Evolutionary conservation across 2,113 vertebrate species (phyloP), one percentile per base, ranked within the genome.

Genomic region (Baryphthengus martii): DNA sequence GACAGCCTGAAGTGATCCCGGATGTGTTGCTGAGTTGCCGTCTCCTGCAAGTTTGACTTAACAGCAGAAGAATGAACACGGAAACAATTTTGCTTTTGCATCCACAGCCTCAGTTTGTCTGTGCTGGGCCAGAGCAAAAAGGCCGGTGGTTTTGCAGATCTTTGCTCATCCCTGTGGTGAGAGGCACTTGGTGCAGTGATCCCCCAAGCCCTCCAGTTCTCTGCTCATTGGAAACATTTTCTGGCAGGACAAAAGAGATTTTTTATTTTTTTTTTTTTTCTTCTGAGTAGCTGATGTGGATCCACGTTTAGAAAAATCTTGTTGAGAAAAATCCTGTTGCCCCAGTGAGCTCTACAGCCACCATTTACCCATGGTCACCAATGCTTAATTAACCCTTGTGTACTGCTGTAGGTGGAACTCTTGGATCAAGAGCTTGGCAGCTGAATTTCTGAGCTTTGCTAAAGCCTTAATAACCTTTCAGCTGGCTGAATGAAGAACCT

Each of bases 11-110:
- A 17, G 53, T 39, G 52, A 44, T 17, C 40, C 35, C 23, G 56
- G 19, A 2, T 17, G 17, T 5, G 21, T 7, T 47, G n/a, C 42
- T 14, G 63, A 37, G 65, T 23, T 52, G 16, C 21, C 0, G 0
- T 11, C 7, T 55, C 55, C 45, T 35, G 31, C 65, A 37, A 61
- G 8, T 21, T 50, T 53, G 55, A 19, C 40, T 40, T 72, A 6
- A 6, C 5, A 56, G 24, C 26, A 44, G 56, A 26, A 53, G 44
- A 47, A 44, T 7, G 17, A 65, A 12, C 52, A 25, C 5, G 47
- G 75, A 37, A 56, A 58, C 4, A 7, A 8, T 40, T 78, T 33
- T 71, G 29, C 10, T 14, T 45, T 53, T 45, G 2, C 7, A 21
- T 37, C 47, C 8, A 1, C n/a, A 88, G 53, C 79, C 66, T 44